Percentiles rank a stretch among this genome's conserved stretches.
These are phyloP conservation scores for Parnassius orleans DNA, from an alignment of 2,888 invertebrate genomes.

Conservation along the genomic window DNA sequence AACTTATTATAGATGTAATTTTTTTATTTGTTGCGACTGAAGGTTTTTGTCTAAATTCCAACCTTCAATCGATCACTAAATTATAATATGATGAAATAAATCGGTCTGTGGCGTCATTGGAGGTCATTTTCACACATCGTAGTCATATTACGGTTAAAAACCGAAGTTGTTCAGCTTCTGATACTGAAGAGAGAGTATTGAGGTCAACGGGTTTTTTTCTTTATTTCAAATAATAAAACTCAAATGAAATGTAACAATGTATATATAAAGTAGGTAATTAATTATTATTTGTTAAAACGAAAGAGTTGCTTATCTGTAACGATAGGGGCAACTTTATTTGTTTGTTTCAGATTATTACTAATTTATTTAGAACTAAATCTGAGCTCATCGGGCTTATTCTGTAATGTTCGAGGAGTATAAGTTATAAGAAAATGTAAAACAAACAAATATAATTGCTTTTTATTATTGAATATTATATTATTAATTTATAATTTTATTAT, in stretches of 20 bases:
- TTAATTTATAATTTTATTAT: no score
- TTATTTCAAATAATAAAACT: conserved; percentile 9
- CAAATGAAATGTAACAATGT: not conserved
- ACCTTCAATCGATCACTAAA: no score
- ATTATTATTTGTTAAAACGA: conserved; percentile 7
- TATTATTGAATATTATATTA: no score
- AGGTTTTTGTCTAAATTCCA: no score
- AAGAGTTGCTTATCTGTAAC: conserved; percentile 4
- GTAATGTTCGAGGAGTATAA: not conserved
- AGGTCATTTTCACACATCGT: not conserved
- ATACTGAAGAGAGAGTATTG: conserved; percentile 4
- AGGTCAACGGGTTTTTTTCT: conserved; percentile 13
- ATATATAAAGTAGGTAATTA: not conserved
- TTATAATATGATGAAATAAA: not conserved
- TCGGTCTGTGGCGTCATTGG: conserved; percentile 1
- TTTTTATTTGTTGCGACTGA: no score
- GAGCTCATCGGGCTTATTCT: not conserved
- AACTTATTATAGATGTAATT: no score
- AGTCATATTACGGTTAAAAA: not conserved
- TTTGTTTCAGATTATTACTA: not conserved
- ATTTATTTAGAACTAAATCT: not conserved
- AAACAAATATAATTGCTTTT: no score
- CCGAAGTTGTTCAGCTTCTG: not conserved
- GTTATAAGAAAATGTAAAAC: no score
- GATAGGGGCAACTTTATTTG: not conserved